Evolutionary conservation across 2,888 invertebrate genomes (phyloP).

Genomic region (Cryptus armator): DNA sequence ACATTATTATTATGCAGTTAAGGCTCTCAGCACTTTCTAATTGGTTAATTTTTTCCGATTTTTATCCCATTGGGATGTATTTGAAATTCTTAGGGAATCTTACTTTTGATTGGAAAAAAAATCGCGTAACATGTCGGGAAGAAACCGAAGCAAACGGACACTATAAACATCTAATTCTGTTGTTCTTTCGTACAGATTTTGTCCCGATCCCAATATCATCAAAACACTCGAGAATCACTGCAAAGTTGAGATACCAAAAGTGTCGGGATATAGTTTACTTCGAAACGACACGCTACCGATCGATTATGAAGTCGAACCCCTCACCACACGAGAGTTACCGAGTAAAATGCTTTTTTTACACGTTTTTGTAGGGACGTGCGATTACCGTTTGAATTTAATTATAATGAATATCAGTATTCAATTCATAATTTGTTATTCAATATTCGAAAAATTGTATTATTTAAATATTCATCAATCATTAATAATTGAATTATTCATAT

Average conservation of each 20-base stretch:
- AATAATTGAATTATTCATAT: too few species aligned
- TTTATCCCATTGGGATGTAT: too few species aligned
- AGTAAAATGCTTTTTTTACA: conserved; percentile 49
- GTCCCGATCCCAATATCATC: conserved; percentile 84
- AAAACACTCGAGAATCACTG: conserved; percentile 84
- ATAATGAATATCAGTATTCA: too few species aligned
- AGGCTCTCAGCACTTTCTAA: too few species aligned
- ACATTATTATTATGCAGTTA: too few species aligned
- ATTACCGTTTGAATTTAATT: too few species aligned
- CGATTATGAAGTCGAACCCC: conserved; percentile 84
- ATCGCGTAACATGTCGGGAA: not conserved
- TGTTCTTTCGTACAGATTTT: conserved; percentile 81
- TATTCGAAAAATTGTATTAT: too few species aligned
- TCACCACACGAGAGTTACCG: conserved; percentile 69
- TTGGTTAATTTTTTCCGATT: too few species aligned
- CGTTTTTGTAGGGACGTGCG: not conserved
- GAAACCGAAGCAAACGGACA: not conserved
- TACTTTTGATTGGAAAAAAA: too few species aligned
- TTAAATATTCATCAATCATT: too few species aligned
- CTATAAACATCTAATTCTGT: not conserved
- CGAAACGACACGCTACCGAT: conserved; percentile 82
- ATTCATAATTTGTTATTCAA: too few species aligned
- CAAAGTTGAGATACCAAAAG: conserved; percentile 84
- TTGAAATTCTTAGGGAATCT: too few species aligned
- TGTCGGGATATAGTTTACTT: conserved; percentile 82